Conservation (phyloP, 2,888 invertebrate species). For the Tenthredo livida region DNA sequence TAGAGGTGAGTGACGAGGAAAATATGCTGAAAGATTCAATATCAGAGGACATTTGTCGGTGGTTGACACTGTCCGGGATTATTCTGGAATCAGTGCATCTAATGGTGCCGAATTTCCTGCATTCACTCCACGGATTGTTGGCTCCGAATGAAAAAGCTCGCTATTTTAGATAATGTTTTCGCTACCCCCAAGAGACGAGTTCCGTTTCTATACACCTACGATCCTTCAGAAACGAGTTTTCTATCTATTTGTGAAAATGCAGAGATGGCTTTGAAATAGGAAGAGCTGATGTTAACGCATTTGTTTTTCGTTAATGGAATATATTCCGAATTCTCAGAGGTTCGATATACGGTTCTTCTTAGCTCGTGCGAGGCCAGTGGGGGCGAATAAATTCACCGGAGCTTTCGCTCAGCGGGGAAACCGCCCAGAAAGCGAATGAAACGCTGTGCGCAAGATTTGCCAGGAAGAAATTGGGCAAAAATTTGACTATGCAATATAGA, state of each 20-base stretch:
- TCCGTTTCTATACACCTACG: neutral
- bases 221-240: neutral
- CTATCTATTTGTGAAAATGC: neutral
- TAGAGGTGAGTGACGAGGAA: constrained; percentile 74
- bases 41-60: constrained; percentile 16
- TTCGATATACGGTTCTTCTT: constrained; percentile 26
- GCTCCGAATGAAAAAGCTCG: neutral
- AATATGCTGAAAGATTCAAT: constrained; percentile 44
- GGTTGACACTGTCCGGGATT: neutral
- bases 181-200: constrained; percentile 9
- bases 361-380: constrained; percentile 5
- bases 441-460: constrained; percentile 38
- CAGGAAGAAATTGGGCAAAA: constrained; percentile 19
- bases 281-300: neutral
- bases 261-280: neutral
- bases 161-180: neutral
- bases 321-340: constrained; percentile 19
- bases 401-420: constrained; percentile 28
- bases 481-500: neutral
- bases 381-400: constrained; percentile 37
- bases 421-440: constrained; percentile 44
- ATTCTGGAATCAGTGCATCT: neutral
- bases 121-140: neutral
- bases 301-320: constrained; percentile 16
- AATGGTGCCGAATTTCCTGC: neutral